phyloP scores from a whole-genome alignment of 2,113 vertebrate genomes.

The Ictalurus furcatus region DNA sequence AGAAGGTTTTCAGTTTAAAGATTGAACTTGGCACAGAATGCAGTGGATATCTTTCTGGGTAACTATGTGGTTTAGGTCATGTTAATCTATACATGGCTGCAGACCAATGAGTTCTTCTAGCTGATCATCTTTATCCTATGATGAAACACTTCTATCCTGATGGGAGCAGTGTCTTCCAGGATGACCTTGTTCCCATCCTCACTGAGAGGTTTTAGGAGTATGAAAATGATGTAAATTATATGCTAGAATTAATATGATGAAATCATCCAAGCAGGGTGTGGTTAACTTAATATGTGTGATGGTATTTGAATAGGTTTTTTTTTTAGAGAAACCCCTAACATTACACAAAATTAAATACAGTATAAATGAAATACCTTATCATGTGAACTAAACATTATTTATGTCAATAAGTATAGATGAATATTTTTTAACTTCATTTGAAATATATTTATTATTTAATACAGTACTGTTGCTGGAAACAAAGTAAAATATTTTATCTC shows the following conservation, averaged over 20 bases:
- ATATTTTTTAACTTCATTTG: neutral
- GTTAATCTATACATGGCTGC: neutral
- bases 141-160: neutral
- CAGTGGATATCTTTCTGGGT: neutral
- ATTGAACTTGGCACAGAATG: neutral
- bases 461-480: neutral
- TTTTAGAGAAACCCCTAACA: neutral
- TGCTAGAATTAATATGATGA: neutral
- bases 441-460: neutral
- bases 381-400: neutral
- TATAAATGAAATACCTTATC: neutral
- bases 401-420: neutral
- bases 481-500: neutral
- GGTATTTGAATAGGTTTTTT: neutral
- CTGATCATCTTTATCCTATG: neutral
- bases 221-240: neutral
- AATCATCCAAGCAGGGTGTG: neutral
- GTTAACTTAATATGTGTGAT: neutral
- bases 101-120: neutral
- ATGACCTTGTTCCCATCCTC: neutral
- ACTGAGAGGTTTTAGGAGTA: neutral
- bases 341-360: neutral
- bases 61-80: neutral
- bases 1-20: neutral
- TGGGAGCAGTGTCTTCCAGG: neutral